Conservation (phyloP, 2,888 invertebrate genomes). For the Heliconius ethilla region DNA sequence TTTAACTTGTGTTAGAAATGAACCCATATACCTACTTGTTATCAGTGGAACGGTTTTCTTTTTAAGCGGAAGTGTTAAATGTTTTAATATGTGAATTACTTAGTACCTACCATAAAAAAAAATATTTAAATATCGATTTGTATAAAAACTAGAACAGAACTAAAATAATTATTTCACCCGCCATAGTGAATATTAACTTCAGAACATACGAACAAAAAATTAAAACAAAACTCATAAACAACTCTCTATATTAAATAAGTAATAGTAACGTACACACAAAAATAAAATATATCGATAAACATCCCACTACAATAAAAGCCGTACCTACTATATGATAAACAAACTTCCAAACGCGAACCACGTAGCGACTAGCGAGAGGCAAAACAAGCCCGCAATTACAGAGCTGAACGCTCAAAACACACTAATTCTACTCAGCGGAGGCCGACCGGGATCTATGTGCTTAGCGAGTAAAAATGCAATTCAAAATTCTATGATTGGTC, state of each 20-base stretch:
- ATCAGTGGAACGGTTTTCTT: no score
- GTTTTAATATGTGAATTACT: not conserved
- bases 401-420: slow-evolving; percentile 46
- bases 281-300: slow-evolving; percentile 14
- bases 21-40: no score
- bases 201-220: no score
- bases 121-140: not conserved
- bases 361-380: slow-evolving; percentile 36
- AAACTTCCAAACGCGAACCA: slow-evolving; percentile 38
- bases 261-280: slow-evolving; percentile 15
- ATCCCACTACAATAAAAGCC: not conserved
- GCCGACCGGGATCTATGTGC: slow-evolving; percentile 44
- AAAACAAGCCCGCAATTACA: slow-evolving; percentile 48
- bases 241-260: not conserved
- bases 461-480: slow-evolving; percentile 49
- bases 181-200: not conserved
- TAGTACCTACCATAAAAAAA: not conserved
- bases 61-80: no score
- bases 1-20: no score
- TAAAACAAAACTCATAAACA: not conserved
- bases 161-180: no score
- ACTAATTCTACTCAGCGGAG: slow-evolving; percentile 49
- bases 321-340: slow-evolving; percentile 31
- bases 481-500: slow-evolving; percentile 50
- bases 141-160: not conserved